Evolutionary conservation across 2,888 invertebrate genomes (phyloP), one percentile per base, ranked within the genome.

Genomic region (Watsonalla cultraria): DNA sequence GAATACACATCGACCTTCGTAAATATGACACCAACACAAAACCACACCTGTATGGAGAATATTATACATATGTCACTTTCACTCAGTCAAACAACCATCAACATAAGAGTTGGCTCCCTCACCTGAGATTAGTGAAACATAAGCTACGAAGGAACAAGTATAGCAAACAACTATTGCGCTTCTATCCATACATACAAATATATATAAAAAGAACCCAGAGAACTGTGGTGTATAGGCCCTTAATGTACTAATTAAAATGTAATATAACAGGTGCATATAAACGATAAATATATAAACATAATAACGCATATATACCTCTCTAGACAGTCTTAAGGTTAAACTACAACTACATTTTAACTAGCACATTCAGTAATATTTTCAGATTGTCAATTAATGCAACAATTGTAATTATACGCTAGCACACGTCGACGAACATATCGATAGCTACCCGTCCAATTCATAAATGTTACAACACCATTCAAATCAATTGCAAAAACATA

Each of bases 321-420:
- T 54, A 62, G 62, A 60, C 66, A 58, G 60, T 55, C 66, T 59
- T 54, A 66, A 53, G 66, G 56, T 11, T 42, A 42, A 64, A 74
- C 78, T 79, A 82, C 66, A 61, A 71, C 83, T 83, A 86, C 85
- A 85, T 83, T 86, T 85, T 78, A 84, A 86, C 82, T 84, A 84
- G 84, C 84, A 86, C 84, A 85, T 83, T 81, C 78, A 72, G 84
- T 85, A 85, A 84, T 75, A 86, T 84, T 86, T 86, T 85, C 85
- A 86, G 85, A 86, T 86, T 80, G 73, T 57, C 35, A 8, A 53
- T 42, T 51, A 49, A 45, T 53, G 52, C 49, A 59, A 47, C 53
- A 37, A 7, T 37, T 37, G 37, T 37, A 4, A 37, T 37, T 37
- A 8, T 37, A 37, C 7, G 37, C 35, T 35, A 35, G 35, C 24